A percentile compares a stretch with the other conserved stretches of the same genome.
Conservation (phyloP, 30 jellyfish, hydroid and myxozoan genomes). For the Pseudorhiza aurosa region DNA sequence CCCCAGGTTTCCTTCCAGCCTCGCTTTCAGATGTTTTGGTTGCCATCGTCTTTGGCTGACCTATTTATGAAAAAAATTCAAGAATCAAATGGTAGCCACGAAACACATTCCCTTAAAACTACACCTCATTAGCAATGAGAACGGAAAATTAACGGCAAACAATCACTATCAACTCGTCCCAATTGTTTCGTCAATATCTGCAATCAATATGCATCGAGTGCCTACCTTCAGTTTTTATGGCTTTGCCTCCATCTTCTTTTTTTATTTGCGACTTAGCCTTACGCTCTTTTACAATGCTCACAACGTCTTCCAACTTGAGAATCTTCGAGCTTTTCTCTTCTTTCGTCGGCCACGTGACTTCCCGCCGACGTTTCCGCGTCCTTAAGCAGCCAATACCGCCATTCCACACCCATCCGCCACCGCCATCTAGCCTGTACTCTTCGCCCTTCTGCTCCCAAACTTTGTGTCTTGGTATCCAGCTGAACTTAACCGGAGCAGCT, state of each 20-base stretch:
- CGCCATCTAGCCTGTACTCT: slow-evolving; percentile 84
- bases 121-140: no score
- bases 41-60: background rate
- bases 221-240: slow-evolving; percentile 5
- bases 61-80: no score
- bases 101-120: no score
- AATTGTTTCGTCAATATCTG: no score
- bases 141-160: no score
- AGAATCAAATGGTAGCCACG: no score
- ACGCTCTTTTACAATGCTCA: slow-evolving; percentile 51
- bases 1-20: background rate
- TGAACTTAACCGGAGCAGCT: slow-evolving; percentile 91
- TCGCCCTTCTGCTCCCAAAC: slow-evolving; percentile 97
- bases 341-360: slow-evolving; percentile 52
- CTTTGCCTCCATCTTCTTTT: slow-evolving; percentile 4
- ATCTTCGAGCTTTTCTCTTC: slow-evolving; percentile 47
- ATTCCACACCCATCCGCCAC: slow-evolving; percentile 94
- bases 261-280: slow-evolving; percentile 16
- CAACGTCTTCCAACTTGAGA: slow-evolving; percentile 43
- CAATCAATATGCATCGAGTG: no score
- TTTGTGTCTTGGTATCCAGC: slow-evolving; percentile 94
- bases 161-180: no score
- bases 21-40: background rate
- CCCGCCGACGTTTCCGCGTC: slow-evolving; percentile 54
- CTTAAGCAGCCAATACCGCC: slow-evolving; percentile 44